phyloP scores from a whole-genome alignment of 2,888 invertebrate genomes.

The Calliphora vomitoria region DNA sequence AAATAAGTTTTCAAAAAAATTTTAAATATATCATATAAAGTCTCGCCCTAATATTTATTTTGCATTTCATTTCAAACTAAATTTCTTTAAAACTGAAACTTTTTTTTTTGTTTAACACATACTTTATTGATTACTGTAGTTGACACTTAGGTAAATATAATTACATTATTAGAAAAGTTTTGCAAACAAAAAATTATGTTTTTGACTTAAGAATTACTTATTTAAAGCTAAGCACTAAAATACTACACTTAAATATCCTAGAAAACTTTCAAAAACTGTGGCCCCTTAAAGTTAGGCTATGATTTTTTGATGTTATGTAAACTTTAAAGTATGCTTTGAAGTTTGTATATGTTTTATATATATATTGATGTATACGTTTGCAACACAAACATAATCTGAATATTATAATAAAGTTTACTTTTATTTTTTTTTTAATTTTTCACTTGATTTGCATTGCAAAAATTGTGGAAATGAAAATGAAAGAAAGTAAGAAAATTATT shows the following conservation, averaged over 20 bases:
- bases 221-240: no score
- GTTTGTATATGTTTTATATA: no score
- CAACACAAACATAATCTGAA: neutral
- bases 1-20: no score
- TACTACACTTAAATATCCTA: neutral
- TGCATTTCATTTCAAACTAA: no score
- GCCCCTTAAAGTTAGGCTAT: neutral
- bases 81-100: no score
- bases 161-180: no score
- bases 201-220: neutral
- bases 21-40: no score
- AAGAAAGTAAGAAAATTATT: neutral
- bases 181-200: neutral
- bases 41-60: no score
- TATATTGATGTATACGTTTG: neutral
- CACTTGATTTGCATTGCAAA: slow-evolving; percentile 24
- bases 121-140: no score
- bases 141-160: no score
- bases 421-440: slow-evolving; percentile 1
- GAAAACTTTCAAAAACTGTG: neutral
- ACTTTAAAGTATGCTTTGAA: neutral
- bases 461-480: neutral
- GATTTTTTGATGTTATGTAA: neutral
- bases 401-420: neutral
- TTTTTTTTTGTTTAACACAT: no score